Base-by-base conservation (phyloP, 92 coral and sea anemone genomes). In the Galaxea fascicularis region DNA sequence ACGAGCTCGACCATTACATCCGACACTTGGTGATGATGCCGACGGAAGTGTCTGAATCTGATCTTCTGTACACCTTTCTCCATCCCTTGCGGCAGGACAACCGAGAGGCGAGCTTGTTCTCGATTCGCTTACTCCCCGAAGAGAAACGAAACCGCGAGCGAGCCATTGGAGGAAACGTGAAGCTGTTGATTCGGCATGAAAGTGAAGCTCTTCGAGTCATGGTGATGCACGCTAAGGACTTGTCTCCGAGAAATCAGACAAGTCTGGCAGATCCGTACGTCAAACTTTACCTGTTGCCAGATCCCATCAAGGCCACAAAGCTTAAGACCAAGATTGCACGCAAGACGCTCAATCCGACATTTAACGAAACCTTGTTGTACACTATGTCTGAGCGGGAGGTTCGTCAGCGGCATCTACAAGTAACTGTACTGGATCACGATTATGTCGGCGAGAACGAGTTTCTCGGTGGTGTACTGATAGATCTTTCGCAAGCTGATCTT, bases 401-500 rank as follows among this genome's bases (percentile, higher is more conserved):
- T 8, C 85, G 91, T 24, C 85, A 85, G 64, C 94, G 99, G 1
- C 86, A 87, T 45, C 91, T 97, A 0, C 98, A 95, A 63, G 96
- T 97, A 31, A 97, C 99, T 20, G 95, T 97, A 30, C 93, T 98
- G 95, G 99, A 97, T 85, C 95, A 94, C 74, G 99, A 97, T 73
- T 87, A 92, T 17, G 89, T 94, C 12, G 95, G 98, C 30, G 98
- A 92, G 88, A 97, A 97, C 73, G 98, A 97, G 57, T 95, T 97
- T 76, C 88, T 97, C 62, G 99, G 99, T 4, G 99, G 99, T 51
- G 92, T 97, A 9, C 83, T 97, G 56, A 91, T 97, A 49, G 94
- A 94, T 75, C 91, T 95, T 22, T 83, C 95, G 17, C 81, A 85
- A 10, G 76, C 92, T 16, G 98, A 97, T 81, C 87, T 94, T n/a